A percentile compares a stretch with the other conserved stretches of the same genome.
Conservation (phyloP, 2,797 vertebrate genomes). For the Clarias laeviceps region DNA sequence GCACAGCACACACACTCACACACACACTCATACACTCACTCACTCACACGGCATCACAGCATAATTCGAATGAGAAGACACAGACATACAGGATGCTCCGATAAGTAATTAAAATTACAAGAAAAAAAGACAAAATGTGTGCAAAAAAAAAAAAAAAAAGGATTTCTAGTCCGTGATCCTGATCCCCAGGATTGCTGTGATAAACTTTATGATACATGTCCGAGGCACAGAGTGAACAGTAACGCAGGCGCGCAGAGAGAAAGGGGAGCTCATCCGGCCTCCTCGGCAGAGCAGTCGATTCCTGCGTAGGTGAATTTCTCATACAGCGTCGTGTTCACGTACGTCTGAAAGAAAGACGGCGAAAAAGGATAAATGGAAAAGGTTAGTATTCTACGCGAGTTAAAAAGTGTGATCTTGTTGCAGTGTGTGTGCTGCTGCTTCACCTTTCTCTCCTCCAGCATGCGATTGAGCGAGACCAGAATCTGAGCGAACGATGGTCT, state of each 20-base stretch:
- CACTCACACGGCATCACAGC: background rate
- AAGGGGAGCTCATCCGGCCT: conserved; percentile 74
- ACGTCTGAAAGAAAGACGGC: conserved; percentile 71
- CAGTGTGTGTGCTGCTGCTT: conserved; percentile 25
- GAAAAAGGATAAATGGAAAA: background rate
- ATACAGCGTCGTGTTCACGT: conserved; percentile 86
- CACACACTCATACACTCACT: background rate
- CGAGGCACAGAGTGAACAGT: background rate
- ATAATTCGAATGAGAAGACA: conserved; percentile 28
- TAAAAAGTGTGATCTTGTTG: background rate
- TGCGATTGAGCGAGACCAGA: conserved; percentile 81
- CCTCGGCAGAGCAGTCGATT: conserved; percentile 88
- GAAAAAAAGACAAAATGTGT: conserved; percentile 62
- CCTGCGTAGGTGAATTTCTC: conserved; percentile 89
- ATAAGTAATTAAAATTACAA: conserved; percentile 40
- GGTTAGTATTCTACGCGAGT: background rate
- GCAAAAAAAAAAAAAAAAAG: conserved; percentile 55
- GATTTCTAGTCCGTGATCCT: conserved; percentile 51
- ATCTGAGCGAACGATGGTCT: conserved; percentile 86
- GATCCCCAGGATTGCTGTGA: conserved; percentile 45
- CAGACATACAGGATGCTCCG: conserved; percentile 9
- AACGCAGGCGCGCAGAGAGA: background rate
- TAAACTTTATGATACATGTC: conserved; percentile 43
- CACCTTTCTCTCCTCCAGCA: conserved; percentile 89
- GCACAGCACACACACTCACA: background rate